Percentiles rank a stretch among this genome's conserved stretches.
Evolutionary conservation across 2,113 vertebrate species (phyloP).

Genomic region (Mesocricetus auratus): DNA sequence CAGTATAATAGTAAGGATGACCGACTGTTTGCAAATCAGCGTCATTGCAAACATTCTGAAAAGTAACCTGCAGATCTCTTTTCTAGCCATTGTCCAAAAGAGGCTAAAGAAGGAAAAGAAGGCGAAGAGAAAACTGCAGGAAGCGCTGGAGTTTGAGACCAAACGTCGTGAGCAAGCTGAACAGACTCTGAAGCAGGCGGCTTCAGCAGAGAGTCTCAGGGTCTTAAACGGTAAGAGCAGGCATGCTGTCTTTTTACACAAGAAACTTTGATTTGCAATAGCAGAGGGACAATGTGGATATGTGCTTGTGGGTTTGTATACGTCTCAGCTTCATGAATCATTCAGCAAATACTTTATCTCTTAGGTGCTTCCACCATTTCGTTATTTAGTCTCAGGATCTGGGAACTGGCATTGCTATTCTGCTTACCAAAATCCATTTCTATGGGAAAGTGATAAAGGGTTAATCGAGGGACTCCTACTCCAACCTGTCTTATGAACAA

Average conservation of each 20-base stretch:
- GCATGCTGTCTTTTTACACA: not conserved
- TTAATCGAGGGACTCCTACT: constrained; percentile 5
- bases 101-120: constrained; percentile 99
- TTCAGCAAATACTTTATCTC: constrained; percentile 48
- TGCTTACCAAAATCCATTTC: constrained; percentile 60
- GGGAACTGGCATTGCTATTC: constrained; percentile 59
- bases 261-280: constrained; percentile 59
- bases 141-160: constrained; percentile 98
- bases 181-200: constrained; percentile 96
- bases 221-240: constrained; percentile 95
- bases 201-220: constrained; percentile 96
- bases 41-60: not conserved
- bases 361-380: not conserved
- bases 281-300: not conserved
- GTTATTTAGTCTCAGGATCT: constrained; percentile 65
- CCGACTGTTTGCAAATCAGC: not conserved
- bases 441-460: constrained; percentile 38
- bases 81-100: constrained; percentile 97
- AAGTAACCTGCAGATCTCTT: not conserved
- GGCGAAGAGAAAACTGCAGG: constrained; percentile 99
- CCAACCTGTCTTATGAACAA: not conserved
- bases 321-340: not conserved
- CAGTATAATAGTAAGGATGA: not conserved
- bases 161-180: constrained; percentile 98
- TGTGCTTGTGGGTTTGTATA: not conserved